Percentiles rank a stretch among this genome's conserved stretches.
phyloP scores from a whole-genome alignment of 1,140 invertebrate genomes.

The Oncopeltus fasciatus region DNA sequence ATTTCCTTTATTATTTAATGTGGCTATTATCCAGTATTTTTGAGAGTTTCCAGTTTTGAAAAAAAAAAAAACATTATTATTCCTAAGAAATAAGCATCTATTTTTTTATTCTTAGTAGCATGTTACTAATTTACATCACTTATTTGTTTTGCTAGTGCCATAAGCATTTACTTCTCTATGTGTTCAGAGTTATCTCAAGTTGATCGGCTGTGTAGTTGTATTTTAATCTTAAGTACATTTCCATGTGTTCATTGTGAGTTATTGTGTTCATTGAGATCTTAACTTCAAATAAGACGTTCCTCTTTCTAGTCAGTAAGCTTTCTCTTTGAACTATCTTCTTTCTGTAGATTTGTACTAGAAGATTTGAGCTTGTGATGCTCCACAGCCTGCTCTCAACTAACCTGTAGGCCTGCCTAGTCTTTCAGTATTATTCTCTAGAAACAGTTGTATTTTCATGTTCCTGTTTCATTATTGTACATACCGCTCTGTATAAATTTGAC shows the following conservation, averaged over 20 bases:
- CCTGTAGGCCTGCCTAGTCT: background rate
- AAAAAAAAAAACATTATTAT: background rate
- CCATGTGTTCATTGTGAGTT: conserved; percentile 3
- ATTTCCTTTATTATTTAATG: too few species aligned
- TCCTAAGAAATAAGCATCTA: background rate
- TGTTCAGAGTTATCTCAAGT: background rate
- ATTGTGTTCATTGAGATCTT: too few species aligned
- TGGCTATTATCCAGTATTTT: too few species aligned
- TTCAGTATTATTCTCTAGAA: background rate
- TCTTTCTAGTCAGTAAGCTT: background rate
- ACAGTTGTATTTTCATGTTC: background rate
- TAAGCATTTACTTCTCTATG: background rate
- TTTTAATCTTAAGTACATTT: background rate
- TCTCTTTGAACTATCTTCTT: background rate
- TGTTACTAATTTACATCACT: background rate
- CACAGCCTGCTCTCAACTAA: background rate
- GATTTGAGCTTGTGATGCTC: background rate
- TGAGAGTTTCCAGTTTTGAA: too few species aligned
- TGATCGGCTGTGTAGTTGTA: background rate
- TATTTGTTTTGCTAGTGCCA: background rate
- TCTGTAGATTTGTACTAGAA: background rate
- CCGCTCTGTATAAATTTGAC: background rate
- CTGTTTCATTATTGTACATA: background rate
- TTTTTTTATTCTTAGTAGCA: background rate
- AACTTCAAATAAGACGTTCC: background rate